phyloP scores from a whole-genome alignment of 2,888 invertebrate species.

The Lasioglossum vierecki region DNA sequence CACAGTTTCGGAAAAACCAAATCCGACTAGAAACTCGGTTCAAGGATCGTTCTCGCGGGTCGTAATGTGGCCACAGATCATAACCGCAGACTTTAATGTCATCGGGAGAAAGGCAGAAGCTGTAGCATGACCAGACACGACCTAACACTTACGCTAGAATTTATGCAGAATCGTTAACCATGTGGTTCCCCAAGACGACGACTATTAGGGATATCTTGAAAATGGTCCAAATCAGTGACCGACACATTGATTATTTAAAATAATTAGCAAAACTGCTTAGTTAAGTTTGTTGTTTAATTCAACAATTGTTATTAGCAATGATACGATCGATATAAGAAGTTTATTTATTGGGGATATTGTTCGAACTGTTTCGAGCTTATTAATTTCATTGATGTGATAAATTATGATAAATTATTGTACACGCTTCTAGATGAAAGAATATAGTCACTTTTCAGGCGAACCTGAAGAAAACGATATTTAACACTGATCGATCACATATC shows the following conservation, averaged over 20 bases:
- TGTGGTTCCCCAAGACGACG: background rate
- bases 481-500: background rate
- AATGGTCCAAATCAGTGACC: too few species aligned
- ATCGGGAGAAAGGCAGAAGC: conserved; percentile 58
- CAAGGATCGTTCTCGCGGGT: conserved; percentile 20
- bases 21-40: background rate
- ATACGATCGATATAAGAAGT: too few species aligned
- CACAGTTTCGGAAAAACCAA: background rate
- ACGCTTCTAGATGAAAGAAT: background rate
- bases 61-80: conserved; percentile 53
- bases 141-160: conserved; percentile 43
- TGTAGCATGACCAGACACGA: conserved; percentile 43
- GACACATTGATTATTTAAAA: too few species aligned
- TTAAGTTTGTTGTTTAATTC: too few species aligned
- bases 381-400: too few species aligned
- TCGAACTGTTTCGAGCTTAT: background rate
- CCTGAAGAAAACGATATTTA: background rate
- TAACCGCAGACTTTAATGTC: conserved; percentile 61
- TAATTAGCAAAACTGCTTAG: too few species aligned
- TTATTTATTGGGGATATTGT: background rate
- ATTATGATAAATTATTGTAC: background rate
- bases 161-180: conserved; percentile 35
- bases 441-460: background rate
- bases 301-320: too few species aligned
- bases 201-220: too few species aligned